These are phyloP conservation scores for Lasioglossum oenotherae DNA, from an alignment of 2,888 invertebrate species.

Conservation along the genomic window DNA sequence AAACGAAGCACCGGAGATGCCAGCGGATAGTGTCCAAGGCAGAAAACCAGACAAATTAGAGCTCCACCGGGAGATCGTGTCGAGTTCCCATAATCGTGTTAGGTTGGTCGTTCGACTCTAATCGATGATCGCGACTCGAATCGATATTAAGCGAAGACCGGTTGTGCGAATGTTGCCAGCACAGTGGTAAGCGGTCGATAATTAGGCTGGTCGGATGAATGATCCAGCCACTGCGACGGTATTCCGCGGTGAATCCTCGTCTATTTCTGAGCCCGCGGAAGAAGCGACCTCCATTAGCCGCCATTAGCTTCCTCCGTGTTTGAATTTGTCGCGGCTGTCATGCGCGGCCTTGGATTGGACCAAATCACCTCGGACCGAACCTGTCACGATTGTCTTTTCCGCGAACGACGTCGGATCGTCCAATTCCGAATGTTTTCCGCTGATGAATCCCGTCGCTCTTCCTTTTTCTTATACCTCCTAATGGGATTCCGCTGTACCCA, in stretches of 20 bases:
- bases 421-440: slow-evolving; percentile 2
- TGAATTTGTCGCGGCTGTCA: slow-evolving; percentile 60
- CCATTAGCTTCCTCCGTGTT: slow-evolving; percentile 56
- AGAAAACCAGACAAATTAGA: slow-evolving; percentile 29
- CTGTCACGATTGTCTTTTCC: slow-evolving; percentile 32
- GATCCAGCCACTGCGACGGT: slow-evolving; percentile 24
- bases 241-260: slow-evolving; percentile 44
- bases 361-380: slow-evolving; percentile 27
- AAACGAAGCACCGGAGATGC: neutral
- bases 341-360: slow-evolving; percentile 43
- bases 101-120: slow-evolving; percentile 22
- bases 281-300: slow-evolving; percentile 55
- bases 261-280: slow-evolving; percentile 38
- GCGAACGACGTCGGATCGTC: slow-evolving; percentile 29
- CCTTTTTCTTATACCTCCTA: neutral
- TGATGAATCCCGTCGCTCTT: neutral
- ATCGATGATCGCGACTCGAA: slow-evolving; percentile 34
- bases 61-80: slow-evolving; percentile 4
- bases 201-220: slow-evolving; percentile 52
- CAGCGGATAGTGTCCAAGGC: neutral
- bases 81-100: slow-evolving; percentile 35
- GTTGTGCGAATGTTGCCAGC: slow-evolving; percentile 14
- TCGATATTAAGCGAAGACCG: slow-evolving; percentile 11
- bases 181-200: slow-evolving; percentile 20
- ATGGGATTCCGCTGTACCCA: neutral